Conservation (phyloP, 2,797 vertebrate species). For the Phrynocephalus guinanensis region DNA sequence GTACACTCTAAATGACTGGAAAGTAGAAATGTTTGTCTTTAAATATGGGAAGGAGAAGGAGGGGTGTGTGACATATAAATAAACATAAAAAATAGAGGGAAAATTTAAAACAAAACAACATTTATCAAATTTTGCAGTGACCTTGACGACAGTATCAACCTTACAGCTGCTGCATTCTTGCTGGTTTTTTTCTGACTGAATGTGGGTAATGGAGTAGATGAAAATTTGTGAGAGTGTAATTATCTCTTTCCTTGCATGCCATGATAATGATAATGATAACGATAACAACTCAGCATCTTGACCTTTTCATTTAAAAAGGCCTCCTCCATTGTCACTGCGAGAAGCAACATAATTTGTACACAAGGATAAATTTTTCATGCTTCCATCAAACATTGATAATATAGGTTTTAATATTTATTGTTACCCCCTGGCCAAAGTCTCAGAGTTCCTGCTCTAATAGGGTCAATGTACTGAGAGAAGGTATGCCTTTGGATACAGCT, state of each 20-base stretch:
- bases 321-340: constrained; percentile 50
- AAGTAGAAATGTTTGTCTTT: constrained; percentile 61
- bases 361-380: constrained; percentile 79
- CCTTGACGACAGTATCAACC: constrained; percentile 71
- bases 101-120: constrained; percentile 62
- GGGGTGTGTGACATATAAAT: constrained; percentile 54
- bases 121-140: constrained; percentile 48
- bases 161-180: constrained; percentile 46
- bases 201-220: constrained; percentile 44
- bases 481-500: constrained; percentile 77
- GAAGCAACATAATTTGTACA: constrained; percentile 69
- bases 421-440: constrained; percentile 78
- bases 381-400: constrained; percentile 81
- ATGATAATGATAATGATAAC: constrained; percentile 4
- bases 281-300: constrained; percentile 30
- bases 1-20: constrained; percentile 61
- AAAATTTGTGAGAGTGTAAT: constrained; percentile 64
- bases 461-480: constrained; percentile 58
- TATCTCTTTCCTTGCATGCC: constrained; percentile 55
- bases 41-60: constrained; percentile 55
- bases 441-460: constrained; percentile 63
- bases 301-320: constrained; percentile 59
- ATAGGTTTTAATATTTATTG: constrained; percentile 81
- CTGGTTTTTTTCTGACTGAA: constrained; percentile 37
- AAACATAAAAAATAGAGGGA: constrained; percentile 44